phyloP scores from a whole-genome alignment of 2,888 invertebrate species.

The Electrophaes corylata region DNA sequence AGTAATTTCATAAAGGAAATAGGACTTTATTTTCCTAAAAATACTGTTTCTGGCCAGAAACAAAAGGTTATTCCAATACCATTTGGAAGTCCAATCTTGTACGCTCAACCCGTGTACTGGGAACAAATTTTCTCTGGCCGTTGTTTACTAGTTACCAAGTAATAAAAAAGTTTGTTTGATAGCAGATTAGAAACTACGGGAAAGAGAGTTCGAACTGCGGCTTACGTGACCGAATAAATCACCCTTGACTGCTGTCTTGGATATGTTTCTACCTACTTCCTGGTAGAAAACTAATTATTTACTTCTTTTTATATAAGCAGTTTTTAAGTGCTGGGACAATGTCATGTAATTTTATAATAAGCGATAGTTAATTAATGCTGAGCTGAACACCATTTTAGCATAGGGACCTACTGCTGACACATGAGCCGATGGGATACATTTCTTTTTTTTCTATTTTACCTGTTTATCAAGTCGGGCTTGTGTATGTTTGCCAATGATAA shows the following conservation, averaged over 20 bases:
- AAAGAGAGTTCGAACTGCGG: conserved; percentile 60
- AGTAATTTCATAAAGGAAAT: conserved; percentile 28
- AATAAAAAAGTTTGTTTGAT: conserved; percentile 76
- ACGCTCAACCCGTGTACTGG: conserved; percentile 43
- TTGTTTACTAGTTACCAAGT: conserved; percentile 74
- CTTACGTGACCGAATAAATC: conserved; percentile 73
- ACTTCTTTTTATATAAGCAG: too few species aligned
- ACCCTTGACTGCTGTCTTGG: conserved; percentile 40
- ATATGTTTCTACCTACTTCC: conserved; percentile 10
- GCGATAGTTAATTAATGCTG: too few species aligned
- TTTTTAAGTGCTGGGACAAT: too few species aligned
- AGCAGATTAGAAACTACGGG: conserved; percentile 73
- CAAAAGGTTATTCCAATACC: conserved; percentile 34
- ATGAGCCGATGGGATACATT: too few species aligned
- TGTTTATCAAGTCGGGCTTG: too few species aligned
- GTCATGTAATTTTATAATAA: too few species aligned
- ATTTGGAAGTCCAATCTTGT: conserved; percentile 36
- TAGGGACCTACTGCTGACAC: too few species aligned
- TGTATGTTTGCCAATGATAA: too few species aligned
- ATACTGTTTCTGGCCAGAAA: conserved; percentile 32
- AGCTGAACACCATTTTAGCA: too few species aligned
- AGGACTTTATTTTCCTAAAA: conserved; percentile 27
- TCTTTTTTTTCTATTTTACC: too few species aligned
- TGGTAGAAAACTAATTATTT: conserved; percentile 17
- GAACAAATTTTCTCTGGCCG: conserved; percentile 56